Percentiles rank a stretch among this genome's conserved stretches.
Conservation (phyloP, 2,113 vertebrate species). For the Camelus bactrianus region DNA sequence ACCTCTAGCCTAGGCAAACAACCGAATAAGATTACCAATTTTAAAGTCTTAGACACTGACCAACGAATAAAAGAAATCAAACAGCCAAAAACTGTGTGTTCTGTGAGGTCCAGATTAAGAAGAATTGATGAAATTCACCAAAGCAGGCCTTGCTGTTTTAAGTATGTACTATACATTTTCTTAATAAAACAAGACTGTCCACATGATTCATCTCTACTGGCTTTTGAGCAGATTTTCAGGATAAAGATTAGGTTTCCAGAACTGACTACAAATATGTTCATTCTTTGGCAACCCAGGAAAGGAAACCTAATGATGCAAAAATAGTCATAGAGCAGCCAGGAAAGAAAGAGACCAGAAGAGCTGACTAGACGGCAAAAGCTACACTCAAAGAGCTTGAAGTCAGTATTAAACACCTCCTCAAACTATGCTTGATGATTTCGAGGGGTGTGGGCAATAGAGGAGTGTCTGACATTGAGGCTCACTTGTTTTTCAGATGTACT, state of each 20-base stretch:
- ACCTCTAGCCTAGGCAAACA: not conserved
- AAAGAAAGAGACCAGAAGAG: not conserved
- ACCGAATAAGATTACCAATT: not conserved
- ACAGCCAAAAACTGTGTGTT: not conserved
- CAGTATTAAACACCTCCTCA: not conserved
- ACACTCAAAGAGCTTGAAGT: not conserved
- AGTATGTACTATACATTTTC: not conserved
- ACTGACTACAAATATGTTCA: not conserved
- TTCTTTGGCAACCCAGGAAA: not conserved
- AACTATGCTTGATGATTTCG: not conserved
- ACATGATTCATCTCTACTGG: not conserved
- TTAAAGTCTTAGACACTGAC: conserved; percentile 1
- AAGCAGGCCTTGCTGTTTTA: conserved; percentile 25
- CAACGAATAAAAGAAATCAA: conserved; percentile 27
- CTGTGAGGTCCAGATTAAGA: not conserved
- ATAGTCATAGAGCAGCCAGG: not conserved
- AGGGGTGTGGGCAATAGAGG: not conserved
- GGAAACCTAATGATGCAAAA: not conserved
- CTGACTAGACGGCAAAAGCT: not conserved
- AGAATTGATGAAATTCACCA: conserved; percentile 20
- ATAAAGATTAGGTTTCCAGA: conserved; percentile 4
- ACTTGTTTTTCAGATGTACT: not conserved
- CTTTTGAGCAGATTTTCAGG: not conserved
- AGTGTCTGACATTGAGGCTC: not conserved
- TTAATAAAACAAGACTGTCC: not conserved